Evolutionary conservation across 2,797 vertebrate genomes (phyloP).

Genomic region (Phoebastria nigripes): DNA sequence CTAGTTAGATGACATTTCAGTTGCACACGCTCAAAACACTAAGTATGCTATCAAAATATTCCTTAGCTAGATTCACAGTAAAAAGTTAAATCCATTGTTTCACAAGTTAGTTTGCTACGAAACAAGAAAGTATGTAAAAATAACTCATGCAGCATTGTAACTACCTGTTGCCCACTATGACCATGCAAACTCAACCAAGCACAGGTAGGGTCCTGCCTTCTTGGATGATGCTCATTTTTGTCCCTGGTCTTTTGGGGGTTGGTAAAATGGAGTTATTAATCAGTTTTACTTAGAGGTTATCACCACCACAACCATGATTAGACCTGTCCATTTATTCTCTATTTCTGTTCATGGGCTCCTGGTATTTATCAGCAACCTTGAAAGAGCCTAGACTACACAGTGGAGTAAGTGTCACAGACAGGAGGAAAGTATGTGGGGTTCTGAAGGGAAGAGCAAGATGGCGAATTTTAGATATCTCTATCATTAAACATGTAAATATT

Average conservation of each 20-base stretch:
- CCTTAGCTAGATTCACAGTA: background rate
- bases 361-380: background rate
- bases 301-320: background rate
- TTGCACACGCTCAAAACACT: background rate
- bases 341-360: background rate
- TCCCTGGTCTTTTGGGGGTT: background rate
- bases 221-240: background rate
- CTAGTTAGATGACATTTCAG: background rate
- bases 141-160: background rate
- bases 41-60: background rate
- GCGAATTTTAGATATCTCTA: background rate
- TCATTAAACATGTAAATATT: background rate
- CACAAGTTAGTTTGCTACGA: background rate
- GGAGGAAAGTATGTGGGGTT: background rate
- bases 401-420: background rate
- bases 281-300: background rate
- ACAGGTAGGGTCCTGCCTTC: background rate
- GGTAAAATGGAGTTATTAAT: background rate
- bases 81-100: background rate
- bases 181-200: background rate
- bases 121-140: background rate
- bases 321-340: background rate
- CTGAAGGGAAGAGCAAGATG: background rate
- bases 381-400: background rate
- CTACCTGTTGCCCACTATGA: background rate